These are phyloP conservation scores for Ophioderma brevispina DNA, from an alignment of 35 echinoderm and acorn worm species.

Conservation along the genomic window DNA sequence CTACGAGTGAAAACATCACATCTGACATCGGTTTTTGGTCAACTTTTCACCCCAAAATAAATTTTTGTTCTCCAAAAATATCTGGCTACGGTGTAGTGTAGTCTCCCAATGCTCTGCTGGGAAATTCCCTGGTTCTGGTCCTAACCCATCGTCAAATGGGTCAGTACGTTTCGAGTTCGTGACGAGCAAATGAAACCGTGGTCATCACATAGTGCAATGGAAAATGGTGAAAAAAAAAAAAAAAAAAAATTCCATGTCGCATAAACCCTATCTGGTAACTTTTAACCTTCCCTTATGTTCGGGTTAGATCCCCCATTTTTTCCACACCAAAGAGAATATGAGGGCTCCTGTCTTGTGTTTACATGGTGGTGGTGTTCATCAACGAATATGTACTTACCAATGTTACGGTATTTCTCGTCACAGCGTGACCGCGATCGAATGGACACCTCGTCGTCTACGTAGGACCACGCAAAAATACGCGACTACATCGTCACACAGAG, in stretches of 20 bases:
- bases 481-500: not conserved
- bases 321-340: not conserved
- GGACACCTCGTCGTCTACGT: slow-evolving; percentile 73
- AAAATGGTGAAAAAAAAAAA: slow-evolving; percentile 1
- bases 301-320: not conserved
- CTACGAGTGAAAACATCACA: too few species aligned
- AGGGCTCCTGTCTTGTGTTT: not conserved
- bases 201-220: not conserved
- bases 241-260: too few species aligned
- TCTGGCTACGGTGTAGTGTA: too few species aligned
- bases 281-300: not conserved
- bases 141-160: too few species aligned
- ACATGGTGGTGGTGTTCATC: slow-evolving; percentile 9
- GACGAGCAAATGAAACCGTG: not conserved
- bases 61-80: too few species aligned
- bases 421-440: slow-evolving; percentile 68
- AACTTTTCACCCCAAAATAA: too few species aligned
- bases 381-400: slow-evolving; percentile 61
- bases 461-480: slow-evolving; percentile 76
- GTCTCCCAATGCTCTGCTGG: too few species aligned
- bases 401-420: slow-evolving; percentile 79
- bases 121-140: too few species aligned
- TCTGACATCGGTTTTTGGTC: too few species aligned
- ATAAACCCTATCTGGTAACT: not conserved
- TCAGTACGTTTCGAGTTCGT: too few species aligned